Evolutionary conservation across 1,140 invertebrate species (phyloP), one percentile per base, ranked within the genome.

Genomic region (Drosophila subobscura): DNA sequence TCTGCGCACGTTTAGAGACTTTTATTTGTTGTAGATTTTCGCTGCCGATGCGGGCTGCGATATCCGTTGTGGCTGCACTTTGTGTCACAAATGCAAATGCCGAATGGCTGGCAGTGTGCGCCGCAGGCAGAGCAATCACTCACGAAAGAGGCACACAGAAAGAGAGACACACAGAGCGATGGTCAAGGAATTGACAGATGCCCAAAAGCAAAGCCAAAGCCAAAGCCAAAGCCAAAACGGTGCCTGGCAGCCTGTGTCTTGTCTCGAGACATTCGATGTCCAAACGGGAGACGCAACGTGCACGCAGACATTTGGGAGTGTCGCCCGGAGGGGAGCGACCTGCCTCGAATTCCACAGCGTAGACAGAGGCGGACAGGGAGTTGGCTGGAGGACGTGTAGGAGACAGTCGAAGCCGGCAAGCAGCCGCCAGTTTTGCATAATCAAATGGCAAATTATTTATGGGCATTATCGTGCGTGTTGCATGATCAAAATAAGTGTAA

Each of bases 321-420:
- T 86, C 80, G 80, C 80, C 81, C 63, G 5, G 52, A 58, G 77
- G 80, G 65, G 63, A 20, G 16, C 16, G 16, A 55, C 79, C 59
- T 60, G 79, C 71, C 57, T 85, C 46, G 51, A 85, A 85, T 86
- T 86, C 80, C 81, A 53, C 45, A 50, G 68, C 73, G 81, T 80
- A 85, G 63, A 61, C 49, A 58, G 71, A 37, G 44, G 42, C 10
- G 49, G 44, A 41, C 33, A 12, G 33, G 33, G 3, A 12, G 8
- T 3, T 10, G 8, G 29, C n/a, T n/a, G 5, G 29, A 5, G 6
- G 27, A 33, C 29, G 33, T 12, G 33, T 1, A 37, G 47, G 40
- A 59, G 46, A 60, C 23, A 60, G 57, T 42, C 61, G n/a, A 46
- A 63, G 10, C 33, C 50, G 42, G 29, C 47, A 33, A 14, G 52